Percentiles rank a stretch among this genome's conserved stretches.
phyloP scores from a whole-genome alignment of 2,797 vertebrate species.

The Nyctalus aviator region DNA sequence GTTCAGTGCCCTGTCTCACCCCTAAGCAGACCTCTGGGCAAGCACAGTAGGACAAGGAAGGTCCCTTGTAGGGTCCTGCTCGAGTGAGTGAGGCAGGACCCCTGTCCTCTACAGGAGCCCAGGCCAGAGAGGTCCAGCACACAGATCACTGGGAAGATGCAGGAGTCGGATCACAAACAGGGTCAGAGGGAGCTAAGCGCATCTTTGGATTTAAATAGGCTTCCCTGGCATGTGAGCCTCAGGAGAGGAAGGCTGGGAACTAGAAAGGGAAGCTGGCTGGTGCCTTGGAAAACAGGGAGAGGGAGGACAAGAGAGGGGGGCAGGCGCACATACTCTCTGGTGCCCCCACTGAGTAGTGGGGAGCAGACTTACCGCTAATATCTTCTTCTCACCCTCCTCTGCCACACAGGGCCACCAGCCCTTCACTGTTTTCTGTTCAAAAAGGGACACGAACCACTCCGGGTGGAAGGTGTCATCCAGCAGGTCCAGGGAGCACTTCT shows the following conservation, averaged over 20 bases:
- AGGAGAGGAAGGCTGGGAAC: background rate
- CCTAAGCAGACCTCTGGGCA: background rate
- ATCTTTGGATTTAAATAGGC: background rate
- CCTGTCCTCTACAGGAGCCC: background rate
- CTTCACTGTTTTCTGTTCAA: slow-evolving; percentile 96
- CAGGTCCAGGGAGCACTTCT: slow-evolving; percentile 92
- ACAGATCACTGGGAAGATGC: background rate
- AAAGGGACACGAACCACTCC: slow-evolving; percentile 92
- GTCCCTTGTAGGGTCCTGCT: background rate
- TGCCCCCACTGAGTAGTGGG: rapidly evolving
- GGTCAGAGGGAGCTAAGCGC: background rate
- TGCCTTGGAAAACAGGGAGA: background rate
- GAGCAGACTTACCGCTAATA: slow-evolving; percentile 90
- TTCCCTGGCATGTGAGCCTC: background rate
- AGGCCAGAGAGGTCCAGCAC: background rate
- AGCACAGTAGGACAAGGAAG: background rate
- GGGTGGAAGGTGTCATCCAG: slow-evolving; percentile 85
- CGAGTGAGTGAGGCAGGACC: background rate
- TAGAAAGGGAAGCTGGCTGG: background rate
- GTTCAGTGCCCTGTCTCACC: background rate
- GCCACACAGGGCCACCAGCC: slow-evolving; percentile 97
- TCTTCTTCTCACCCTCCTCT: slow-evolving; percentile 87
- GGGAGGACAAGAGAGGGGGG: background rate
- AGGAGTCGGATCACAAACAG: background rate
- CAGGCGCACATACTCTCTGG: rapidly evolving